These are phyloP conservation scores for Serranus cabrilla DNA, from an alignment of 2,797 vertebrate genomes.

Conservation along the genomic window DNA sequence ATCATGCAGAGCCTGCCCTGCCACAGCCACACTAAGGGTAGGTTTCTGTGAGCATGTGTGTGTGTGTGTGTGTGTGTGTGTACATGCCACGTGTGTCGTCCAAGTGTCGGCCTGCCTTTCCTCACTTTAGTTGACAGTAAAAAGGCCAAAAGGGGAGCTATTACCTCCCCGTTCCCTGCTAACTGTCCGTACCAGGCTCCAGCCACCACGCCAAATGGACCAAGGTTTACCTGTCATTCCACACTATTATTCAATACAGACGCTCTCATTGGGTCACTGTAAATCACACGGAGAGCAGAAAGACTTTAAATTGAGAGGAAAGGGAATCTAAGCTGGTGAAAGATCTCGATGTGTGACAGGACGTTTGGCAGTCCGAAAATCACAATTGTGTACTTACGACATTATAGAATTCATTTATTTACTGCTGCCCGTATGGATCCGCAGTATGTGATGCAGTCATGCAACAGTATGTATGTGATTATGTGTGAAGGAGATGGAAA, in stretches of 20 bases:
- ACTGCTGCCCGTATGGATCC: not conserved
- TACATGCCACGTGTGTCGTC: conserved; percentile 25
- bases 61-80: conserved; percentile 4
- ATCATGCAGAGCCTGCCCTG: conserved; percentile 23
- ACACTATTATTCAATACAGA: conserved; percentile 36
- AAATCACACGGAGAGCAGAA: conserved; percentile 51
- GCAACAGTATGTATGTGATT: conserved; percentile 21
- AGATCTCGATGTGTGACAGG: not conserved
- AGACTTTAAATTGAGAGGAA: conserved; percentile 3
- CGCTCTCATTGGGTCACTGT: conserved; percentile 26
- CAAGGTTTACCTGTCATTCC: conserved; percentile 54
- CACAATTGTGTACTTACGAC: not conserved
- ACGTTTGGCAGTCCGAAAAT: not conserved
- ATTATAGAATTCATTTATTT: conserved; percentile 3
- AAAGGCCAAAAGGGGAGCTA: conserved; percentile 56
- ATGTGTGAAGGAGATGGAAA: conserved; percentile 45
- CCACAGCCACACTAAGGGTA: conserved; percentile 6
- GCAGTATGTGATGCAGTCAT: not conserved
- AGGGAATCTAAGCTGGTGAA: conserved; percentile 1
- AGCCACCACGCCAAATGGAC: conserved; percentile 49
- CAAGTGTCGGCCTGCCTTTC: conserved; percentile 60
- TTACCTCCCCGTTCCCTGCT: conserved; percentile 58
- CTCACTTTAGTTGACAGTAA: conserved; percentile 69
- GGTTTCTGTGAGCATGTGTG: conserved; percentile 10
- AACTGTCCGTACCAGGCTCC: conserved; percentile 67